Evolutionary conservation across 2,797 vertebrate species (phyloP), one percentile per base, ranked within the genome.

Genomic region (Poeciliopsis presidionis): DNA sequence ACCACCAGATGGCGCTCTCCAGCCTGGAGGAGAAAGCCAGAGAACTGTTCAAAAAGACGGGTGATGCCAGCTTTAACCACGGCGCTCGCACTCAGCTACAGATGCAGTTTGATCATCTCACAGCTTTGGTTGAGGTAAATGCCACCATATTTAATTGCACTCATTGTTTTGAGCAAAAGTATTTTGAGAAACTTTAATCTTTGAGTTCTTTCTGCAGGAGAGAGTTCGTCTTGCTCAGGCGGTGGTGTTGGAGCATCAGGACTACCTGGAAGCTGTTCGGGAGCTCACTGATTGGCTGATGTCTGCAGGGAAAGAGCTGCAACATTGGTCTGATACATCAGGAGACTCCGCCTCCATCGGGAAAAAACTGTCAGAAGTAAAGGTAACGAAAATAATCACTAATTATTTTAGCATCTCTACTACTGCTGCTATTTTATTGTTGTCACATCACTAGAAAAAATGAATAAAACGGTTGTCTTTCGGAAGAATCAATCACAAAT

Each of bases 231-330:
- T 96, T 70, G 95, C 96, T 0, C 98, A 99, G 95, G 96, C 96
- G 2, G 95, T 96, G 2, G 96, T 99, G 81, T 95, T 97, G 85
- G 98, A 99, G 84, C 98, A 99, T 81, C 96, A 99, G 81, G 92
- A 97, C 49, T 99, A 99, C 84, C 94, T 98, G 89, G 97, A 98
- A 84, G 96, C 97, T 1, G 96, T 99, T 43, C 96, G 97, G 82
- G 98, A 99, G 90, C 97, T 98, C 92, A 97, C 97, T 0, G 98
- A 99, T 82, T 99, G 98, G 98, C 96, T 99, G 55, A 96, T 98
- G 89, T 98, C 96, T 39, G 97, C 97, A 33, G 98, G 97, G 86
- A 98, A 99, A 91, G 98, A 99, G 91, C 96, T 99, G 20, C 97
- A 99, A 59, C 96, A 97, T 55, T 99, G 98, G 97, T 97, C 97